Conservation (phyloP, 2,888 invertebrate species). For the Drosophila atripex region DNA sequence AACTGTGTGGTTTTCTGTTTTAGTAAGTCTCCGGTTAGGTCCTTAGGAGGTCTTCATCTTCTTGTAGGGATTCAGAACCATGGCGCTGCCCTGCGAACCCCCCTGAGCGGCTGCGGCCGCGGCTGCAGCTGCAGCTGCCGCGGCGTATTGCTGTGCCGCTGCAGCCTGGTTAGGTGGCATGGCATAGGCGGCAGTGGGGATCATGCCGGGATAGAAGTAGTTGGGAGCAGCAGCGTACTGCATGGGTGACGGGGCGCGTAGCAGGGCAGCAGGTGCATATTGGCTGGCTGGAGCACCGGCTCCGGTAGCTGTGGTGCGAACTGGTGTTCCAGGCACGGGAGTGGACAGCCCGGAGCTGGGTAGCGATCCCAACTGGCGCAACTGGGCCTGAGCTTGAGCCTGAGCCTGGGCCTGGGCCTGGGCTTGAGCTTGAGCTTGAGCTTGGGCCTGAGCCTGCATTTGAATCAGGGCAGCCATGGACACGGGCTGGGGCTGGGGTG, state of each 20-base stretch:
- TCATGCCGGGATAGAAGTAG: conserved; percentile 84
- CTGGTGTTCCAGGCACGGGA: conserved; percentile 47
- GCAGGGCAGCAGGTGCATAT: conserved; percentile 58
- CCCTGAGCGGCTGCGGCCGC: conserved; percentile 68
- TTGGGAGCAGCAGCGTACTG: conserved; percentile 75
- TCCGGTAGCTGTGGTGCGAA: conserved; percentile 41
- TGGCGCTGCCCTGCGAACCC: conserved; percentile 79
- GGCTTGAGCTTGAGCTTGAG: conserved; percentile 30
- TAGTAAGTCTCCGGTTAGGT: conserved; percentile 4
- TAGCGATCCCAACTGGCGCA: conserved; percentile 63
- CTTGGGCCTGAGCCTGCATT: conserved; percentile 58
- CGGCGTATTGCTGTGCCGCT: conserved; percentile 69
- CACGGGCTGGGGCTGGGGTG: conserved; percentile 50
- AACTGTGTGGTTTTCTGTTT: conserved; percentile 39
- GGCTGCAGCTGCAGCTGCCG: conserved; percentile 68
- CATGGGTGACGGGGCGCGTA: conserved; percentile 56
- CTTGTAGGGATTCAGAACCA: conserved; percentile 92
- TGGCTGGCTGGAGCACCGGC: conserved; percentile 39
- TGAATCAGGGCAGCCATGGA: conserved; percentile 61
- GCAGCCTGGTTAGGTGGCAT: conserved; percentile 59
- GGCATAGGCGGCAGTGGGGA: conserved; percentile 84
- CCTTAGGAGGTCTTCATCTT: conserved; percentile 92
- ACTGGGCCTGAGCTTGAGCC: conserved; percentile 54
- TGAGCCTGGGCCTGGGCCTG: conserved; percentile 39
- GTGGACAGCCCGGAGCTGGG: conserved; percentile 69